phyloP scores from a whole-genome alignment of 2,888 invertebrate genomes.

The Watsonalla binaria region DNA sequence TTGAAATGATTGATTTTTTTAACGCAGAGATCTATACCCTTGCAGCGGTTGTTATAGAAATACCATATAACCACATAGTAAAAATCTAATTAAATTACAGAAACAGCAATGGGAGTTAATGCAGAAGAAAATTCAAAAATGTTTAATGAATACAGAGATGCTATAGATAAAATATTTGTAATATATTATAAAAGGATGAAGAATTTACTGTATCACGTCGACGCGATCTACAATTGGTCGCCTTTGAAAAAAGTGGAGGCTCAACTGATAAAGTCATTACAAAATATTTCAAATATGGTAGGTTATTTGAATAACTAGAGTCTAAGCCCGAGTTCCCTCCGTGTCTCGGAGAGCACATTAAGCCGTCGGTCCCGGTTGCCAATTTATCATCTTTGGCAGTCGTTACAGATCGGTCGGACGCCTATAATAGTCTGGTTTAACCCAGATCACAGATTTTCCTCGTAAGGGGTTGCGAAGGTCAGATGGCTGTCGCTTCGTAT shows the following conservation, averaged over 20 bases:
- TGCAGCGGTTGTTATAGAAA: background rate
- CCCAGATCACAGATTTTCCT: no score
- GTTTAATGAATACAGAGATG: constrained; percentile 50
- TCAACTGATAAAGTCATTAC: constrained; percentile 43
- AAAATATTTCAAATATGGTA: constrained; percentile 54
- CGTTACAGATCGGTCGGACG: no score
- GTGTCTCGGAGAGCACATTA: no score
- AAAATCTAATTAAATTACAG: constrained; percentile 24
- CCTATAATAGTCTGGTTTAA: no score
- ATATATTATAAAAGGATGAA: constrained; percentile 51
- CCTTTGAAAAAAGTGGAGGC: constrained; percentile 49
- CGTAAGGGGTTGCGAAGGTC: no score
- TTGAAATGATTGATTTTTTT: no score
- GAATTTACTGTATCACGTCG: constrained; percentile 51
- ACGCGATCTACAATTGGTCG: constrained; percentile 42
- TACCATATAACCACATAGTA: background rate
- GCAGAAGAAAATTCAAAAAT: constrained; percentile 45
- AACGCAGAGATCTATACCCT: no score
- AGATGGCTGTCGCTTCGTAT: no score
- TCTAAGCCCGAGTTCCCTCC: no score
- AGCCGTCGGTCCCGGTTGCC: no score
- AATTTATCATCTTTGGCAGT: no score
- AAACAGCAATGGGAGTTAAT: constrained; percentile 57
- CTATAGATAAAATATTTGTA: constrained; percentile 47
- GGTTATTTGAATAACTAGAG: constrained; percentile 3